Evolutionary conservation across 2,888 invertebrate species (phyloP).

Genomic region (Heliconius cydno): DNA sequence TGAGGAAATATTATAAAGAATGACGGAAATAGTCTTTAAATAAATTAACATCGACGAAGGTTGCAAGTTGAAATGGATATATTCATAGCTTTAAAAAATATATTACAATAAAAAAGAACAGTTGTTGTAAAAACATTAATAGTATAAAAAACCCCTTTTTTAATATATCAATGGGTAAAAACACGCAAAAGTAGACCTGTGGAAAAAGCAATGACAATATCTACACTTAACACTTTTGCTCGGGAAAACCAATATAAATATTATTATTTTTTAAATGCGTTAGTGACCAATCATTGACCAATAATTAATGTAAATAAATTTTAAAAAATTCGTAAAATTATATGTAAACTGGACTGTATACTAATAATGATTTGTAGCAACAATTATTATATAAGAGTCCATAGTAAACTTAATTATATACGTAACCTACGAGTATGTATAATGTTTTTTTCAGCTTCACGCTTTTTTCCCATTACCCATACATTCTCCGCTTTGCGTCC

Average conservation of each 20-base stretch:
- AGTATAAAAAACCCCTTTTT: no score
- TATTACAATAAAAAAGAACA: neutral
- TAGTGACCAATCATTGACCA: neutral
- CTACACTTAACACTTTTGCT: neutral
- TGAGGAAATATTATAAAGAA: constrained; percentile 4
- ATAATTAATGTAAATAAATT: neutral
- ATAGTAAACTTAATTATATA: no score
- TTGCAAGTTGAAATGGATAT: neutral
- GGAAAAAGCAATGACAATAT: neutral
- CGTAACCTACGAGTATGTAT: no score
- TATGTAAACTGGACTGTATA: no score
- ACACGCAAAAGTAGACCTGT: neutral
- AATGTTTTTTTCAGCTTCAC: no score
- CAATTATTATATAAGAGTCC: no score
- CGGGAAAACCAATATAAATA: neutral
- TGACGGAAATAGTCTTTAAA: constrained; percentile 3
- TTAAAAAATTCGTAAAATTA: neutral
- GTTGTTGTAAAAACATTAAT: neutral
- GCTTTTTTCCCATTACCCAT: no score
- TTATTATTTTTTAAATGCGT: neutral
- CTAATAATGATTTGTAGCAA: no score
- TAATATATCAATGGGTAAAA: neutral
- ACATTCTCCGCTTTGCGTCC: no score
- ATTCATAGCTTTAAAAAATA: neutral
- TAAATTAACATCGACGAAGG: neutral